These are phyloP conservation scores for Mesocricetus auratus DNA, from an alignment of 2,113 vertebrate genomes.

Conservation along the genomic window DNA sequence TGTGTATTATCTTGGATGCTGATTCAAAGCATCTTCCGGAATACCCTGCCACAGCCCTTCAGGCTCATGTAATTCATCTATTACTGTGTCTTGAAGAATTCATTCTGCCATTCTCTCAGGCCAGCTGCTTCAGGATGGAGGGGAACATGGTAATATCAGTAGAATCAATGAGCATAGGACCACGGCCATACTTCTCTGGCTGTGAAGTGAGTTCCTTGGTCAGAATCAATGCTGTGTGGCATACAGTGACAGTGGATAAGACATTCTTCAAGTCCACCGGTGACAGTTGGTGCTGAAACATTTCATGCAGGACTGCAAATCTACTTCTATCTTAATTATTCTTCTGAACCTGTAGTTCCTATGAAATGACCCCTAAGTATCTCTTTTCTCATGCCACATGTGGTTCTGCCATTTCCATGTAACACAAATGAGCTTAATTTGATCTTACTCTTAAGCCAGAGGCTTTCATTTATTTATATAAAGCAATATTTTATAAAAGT, in stretches of 20 bases:
- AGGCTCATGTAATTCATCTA: neutral
- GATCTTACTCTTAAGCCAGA: conserved; percentile 1
- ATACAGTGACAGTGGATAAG: neutral
- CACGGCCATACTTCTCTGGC: neutral
- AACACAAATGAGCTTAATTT: neutral
- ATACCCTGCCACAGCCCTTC: neutral
- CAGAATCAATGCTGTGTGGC: neutral
- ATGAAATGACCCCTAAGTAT: neutral
- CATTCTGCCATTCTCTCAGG: neutral
- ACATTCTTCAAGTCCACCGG: neutral
- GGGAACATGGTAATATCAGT: neutral
- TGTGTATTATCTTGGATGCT: neutral
- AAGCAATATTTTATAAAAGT: neutral
- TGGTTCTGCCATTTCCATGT: neutral
- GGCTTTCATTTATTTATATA: neutral
- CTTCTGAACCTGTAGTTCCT: neutral
- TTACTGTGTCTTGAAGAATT: neutral
- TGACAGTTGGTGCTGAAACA: neutral
- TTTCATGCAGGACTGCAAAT: neutral
- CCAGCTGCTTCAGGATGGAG: neutral
- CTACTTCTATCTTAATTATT: neutral
- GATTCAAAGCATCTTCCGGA: neutral
- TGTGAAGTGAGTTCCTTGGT: neutral
- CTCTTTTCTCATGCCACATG: neutral
- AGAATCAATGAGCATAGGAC: neutral